Base-by-base conservation (phyloP, 1,140 invertebrate genomes). In the Dendrolimus punctatus region DNA sequence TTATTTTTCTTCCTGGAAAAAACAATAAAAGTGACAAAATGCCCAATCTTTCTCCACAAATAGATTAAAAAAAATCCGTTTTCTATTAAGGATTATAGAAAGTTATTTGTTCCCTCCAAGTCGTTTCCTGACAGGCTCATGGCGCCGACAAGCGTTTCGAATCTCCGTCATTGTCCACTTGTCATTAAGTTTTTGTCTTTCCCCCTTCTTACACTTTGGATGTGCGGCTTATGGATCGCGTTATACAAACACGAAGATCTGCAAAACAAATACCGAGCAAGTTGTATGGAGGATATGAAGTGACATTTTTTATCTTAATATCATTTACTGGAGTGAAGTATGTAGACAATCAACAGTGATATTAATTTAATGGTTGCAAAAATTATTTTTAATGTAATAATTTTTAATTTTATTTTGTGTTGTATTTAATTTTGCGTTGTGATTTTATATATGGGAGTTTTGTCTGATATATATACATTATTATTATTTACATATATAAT, bases 111-210 rank as follows among this genome's bases (percentile, higher is more conserved):
- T 39, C 68, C 70, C 62, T 60, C 53, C 47, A 58, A 53, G 62
- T 55, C 62, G 60, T 53, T 68, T 68, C 59, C 68, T 59, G 66
- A 73, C 76, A 77, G 67, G 73, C 75, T 61, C 59, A 63, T 40
- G 55, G 58, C 57, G 60, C 41, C 53, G 80, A 85, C 81, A 85
- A 80, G 73, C 82, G 80, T 82, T 73, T 73, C 80, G 68, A 80
- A 85, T 83, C 71, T 72, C 66, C 65, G 60, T 73, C 72, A 79
- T 79, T 83, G 82, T 83, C 78, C 82, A 82, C 79, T 83, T 81
- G 82, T 85, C 82, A 83, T 85, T 85, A 85, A 80, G 80, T 80
- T 85, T 80, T 84, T 80, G 80, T 80, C 70, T 79, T 73, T 66
- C 41, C 50, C n/a, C 77, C 74, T 73, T 73, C 74, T 73, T 72